These are phyloP conservation scores for Drosophila silvestris DNA, from an alignment of 2,888 invertebrate genomes.

Conservation along the genomic window DNA sequence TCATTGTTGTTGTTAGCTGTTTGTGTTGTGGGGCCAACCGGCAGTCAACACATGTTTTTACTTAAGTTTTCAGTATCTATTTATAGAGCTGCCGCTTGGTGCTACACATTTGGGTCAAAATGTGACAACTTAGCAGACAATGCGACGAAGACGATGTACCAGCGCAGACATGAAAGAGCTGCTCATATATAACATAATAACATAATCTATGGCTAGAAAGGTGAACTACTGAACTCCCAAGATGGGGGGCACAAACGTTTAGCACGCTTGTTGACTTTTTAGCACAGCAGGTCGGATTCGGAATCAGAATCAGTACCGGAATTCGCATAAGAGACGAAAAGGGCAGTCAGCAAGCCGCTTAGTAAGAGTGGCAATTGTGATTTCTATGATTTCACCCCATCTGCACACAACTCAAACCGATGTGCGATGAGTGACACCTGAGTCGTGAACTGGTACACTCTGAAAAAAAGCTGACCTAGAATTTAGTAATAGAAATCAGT, in stretches of 20 bases:
- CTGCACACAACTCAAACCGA: not conserved
- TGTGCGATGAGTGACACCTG: slow-evolving; percentile 42
- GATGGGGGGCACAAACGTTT: slow-evolving; percentile 50
- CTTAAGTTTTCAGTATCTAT: slow-evolving; percentile 70
- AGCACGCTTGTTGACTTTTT: slow-evolving; percentile 65
- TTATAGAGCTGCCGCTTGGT: slow-evolving; percentile 60
- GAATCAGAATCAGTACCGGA: slow-evolving; percentile 17
- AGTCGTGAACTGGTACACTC: slow-evolving; percentile 13
- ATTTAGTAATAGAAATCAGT: not conserved
- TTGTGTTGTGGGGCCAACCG: slow-evolving; percentile 30
- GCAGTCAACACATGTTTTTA: slow-evolving; percentile 69
- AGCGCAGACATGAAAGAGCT: slow-evolving; percentile 20
- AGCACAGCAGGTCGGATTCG: slow-evolving; percentile 58
- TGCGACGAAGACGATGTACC: not conserved
- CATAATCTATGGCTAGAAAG: slow-evolving; percentile 12
- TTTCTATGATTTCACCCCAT: slow-evolving; percentile 70
- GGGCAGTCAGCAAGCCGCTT: slow-evolving; percentile 77
- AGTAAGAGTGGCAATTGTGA: slow-evolving; percentile 52
- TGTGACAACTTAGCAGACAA: slow-evolving; percentile 36
- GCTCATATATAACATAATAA: not conserved
- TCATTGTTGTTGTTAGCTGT: slow-evolving; percentile 36
- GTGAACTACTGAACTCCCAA: slow-evolving; percentile 67
- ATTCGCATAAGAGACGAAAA: slow-evolving; percentile 45
- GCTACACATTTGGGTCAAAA: slow-evolving; percentile 73
- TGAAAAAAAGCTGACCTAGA: not conserved